phyloP scores from a whole-genome alignment of 2,797 vertebrate genomes.

The Enteromius argenteus region DNA sequence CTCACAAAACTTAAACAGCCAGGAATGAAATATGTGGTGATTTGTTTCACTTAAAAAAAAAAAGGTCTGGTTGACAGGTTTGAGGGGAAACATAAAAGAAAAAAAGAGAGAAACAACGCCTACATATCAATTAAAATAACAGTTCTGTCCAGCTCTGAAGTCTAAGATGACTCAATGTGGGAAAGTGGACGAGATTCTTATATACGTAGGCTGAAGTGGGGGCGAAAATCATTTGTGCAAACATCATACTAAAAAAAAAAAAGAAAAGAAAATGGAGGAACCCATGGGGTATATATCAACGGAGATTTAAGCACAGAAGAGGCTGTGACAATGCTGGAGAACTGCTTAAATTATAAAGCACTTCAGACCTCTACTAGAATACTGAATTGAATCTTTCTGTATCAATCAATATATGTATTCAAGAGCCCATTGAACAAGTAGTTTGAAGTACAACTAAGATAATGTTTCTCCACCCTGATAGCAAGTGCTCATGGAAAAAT shows the following conservation, averaged over 20 bases:
- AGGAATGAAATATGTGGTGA: neutral
- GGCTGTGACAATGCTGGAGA: neutral
- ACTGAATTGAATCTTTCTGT: constrained; percentile 23
- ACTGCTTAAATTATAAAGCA: constrained; percentile 24
- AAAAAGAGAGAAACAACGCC: neutral
- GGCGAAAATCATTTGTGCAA: constrained; percentile 29
- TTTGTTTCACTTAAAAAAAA: neutral
- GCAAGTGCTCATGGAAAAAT: constrained; percentile 1
- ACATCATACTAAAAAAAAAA: neutral
- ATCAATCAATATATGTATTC: constrained; percentile 51
- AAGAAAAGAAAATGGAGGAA: neutral
- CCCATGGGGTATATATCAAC: neutral
- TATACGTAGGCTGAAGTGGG: constrained; percentile 27
- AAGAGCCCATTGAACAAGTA: constrained; percentile 10
- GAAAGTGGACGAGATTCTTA: constrained; percentile 26
- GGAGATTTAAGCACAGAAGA: neutral
- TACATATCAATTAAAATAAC: constrained; percentile 28
- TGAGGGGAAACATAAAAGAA: constrained; percentile 16
- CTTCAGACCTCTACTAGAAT: constrained; percentile 26
- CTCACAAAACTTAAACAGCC: neutral
- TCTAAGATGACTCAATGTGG: constrained; percentile 28
- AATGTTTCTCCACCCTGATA: neutral
- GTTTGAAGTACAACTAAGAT: constrained; percentile 1
- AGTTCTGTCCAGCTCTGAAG: constrained; percentile 5
- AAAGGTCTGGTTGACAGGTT: neutral